Evolutionary conservation across 1,140 invertebrate genomes (phyloP).

Genomic region (Idris sp.): DNA sequence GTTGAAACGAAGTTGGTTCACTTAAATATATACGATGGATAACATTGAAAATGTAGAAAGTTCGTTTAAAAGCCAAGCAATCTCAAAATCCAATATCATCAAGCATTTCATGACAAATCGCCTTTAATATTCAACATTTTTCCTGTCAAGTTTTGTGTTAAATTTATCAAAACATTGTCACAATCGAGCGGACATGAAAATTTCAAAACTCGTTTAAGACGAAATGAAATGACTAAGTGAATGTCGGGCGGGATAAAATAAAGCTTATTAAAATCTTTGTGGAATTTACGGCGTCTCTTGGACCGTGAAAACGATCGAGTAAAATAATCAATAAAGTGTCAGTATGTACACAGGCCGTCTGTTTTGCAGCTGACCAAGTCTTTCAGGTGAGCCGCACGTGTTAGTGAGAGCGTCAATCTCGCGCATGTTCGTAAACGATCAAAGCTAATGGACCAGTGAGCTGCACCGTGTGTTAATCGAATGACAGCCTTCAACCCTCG

Average conservation of each 20-base stretch:
- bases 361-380: constrained; percentile 57
- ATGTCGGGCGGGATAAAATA: constrained; percentile 15
- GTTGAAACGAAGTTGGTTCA: too few relatives aligned
- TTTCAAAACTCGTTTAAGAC: constrained; percentile 18
- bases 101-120: too few relatives aligned
- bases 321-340: constrained; percentile 64
- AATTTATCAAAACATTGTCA: constrained; percentile 16
- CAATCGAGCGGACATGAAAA: constrained; percentile 8
- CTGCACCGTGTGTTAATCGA: constrained; percentile 59
- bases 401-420: constrained; percentile 47
- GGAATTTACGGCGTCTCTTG: constrained; percentile 32
- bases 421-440: constrained; percentile 63
- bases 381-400: constrained; percentile 38
- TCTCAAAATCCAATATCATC: too few relatives aligned
- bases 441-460: constrained; percentile 66
- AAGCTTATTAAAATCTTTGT: constrained; percentile 48
- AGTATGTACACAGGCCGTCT: constrained; percentile 40
- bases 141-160: not conserved
- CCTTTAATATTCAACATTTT: not conserved
- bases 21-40: too few relatives aligned
- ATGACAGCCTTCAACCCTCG: constrained; percentile 65
- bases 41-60: too few relatives aligned
- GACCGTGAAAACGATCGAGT: constrained; percentile 49
- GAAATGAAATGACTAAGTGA: constrained; percentile 18
- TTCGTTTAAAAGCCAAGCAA: too few relatives aligned